phyloP scores from a whole-genome alignment of 1,140 invertebrate species.

The Sipha flava region DNA sequence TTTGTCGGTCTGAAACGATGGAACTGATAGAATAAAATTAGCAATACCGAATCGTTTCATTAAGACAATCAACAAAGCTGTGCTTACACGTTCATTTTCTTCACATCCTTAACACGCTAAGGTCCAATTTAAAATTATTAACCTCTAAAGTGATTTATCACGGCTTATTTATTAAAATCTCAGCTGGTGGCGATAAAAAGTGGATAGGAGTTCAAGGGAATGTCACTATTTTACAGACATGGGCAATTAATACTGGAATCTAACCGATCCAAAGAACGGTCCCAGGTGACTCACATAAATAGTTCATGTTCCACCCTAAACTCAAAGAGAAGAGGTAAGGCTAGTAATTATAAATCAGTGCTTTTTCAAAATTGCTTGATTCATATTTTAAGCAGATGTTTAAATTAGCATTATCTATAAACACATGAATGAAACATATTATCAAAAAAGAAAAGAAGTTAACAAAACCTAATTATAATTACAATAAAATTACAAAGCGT shows the following conservation, averaged over 20 bases:
- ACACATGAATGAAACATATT: too few species aligned
- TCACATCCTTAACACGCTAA: neutral
- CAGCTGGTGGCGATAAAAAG: neutral
- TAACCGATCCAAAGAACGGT: neutral
- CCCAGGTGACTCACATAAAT: neutral
- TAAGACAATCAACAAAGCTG: neutral
- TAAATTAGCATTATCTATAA: too few species aligned
- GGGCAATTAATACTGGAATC: neutral
- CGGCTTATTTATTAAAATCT: neutral
- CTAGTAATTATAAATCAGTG: neutral
- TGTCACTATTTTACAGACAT: neutral
- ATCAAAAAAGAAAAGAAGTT: too few species aligned
- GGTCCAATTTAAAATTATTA: conserved; percentile 10
- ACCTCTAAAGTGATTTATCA: neutral
- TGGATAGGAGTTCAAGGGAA: neutral
- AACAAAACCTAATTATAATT: too few species aligned
- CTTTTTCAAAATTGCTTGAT: neutral
- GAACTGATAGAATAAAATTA: neutral
- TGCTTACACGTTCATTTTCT: neutral
- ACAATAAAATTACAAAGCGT: too few species aligned
- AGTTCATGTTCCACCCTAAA: neutral
- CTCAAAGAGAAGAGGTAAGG: neutral
- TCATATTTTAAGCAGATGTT: neutral
- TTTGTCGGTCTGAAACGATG: neutral
- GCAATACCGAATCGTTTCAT: neutral